Percentiles rank a stretch among this genome's conserved stretches.
Evolutionary conservation across 2,888 invertebrate genomes (phyloP).

Genomic region (Dorcus hopei): DNA sequence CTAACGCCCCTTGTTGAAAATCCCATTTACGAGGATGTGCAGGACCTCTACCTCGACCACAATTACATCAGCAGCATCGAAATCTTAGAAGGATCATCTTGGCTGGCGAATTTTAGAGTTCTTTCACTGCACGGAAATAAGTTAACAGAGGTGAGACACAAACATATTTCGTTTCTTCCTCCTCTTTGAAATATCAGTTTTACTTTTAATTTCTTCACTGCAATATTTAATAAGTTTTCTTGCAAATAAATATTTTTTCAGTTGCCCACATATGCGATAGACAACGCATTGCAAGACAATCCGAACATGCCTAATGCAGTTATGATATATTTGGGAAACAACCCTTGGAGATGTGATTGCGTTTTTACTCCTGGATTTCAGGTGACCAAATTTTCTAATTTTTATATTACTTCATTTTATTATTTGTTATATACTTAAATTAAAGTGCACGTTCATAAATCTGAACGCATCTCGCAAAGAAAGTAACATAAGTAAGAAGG

Average conservation of each 20-base stretch:
- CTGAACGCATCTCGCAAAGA: too few species aligned
- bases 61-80: constrained; percentile 67
- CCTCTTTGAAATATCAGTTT: too few species aligned
- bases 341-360: constrained; percentile 83
- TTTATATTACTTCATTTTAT: background rate
- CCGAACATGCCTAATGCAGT: constrained; percentile 70
- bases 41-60: constrained; percentile 74
- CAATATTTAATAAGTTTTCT: background rate
- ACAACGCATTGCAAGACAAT: constrained; percentile 73
- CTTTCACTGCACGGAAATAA: constrained; percentile 74
- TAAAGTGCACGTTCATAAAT: too few species aligned
- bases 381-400: constrained; percentile 40
- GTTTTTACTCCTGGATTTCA: constrained; percentile 75
- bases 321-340: constrained; percentile 67
- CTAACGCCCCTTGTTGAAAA: constrained; percentile 63
- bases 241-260: constrained; percentile 39
- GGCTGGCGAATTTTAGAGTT: constrained; percentile 73
- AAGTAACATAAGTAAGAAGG: too few species aligned
- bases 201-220: too few species aligned
- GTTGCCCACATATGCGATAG: constrained; percentile 78
- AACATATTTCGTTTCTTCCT: background rate
- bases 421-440: too few species aligned
- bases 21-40: constrained; percentile 62
- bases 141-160: constrained; percentile 61
- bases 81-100: constrained; percentile 72